Evolutionary conservation across 2,888 invertebrate genomes (phyloP).

Genomic region (Synergus laeviventris): DNA sequence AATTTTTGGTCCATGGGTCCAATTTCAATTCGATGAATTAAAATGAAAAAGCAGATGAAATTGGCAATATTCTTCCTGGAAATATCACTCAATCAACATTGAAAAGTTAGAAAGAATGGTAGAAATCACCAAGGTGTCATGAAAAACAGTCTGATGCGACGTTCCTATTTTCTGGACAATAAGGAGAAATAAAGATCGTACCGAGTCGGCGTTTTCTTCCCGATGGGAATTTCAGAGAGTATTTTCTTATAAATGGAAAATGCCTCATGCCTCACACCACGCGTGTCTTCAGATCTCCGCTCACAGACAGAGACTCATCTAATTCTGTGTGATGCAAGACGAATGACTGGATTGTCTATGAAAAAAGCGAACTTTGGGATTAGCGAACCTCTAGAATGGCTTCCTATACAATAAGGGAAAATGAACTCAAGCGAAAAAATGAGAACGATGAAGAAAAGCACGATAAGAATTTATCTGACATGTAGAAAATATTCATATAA

Average conservation of each 20-base stretch:
- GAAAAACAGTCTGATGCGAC: conserved; percentile 40
- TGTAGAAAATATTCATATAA: neutral
- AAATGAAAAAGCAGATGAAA: neutral
- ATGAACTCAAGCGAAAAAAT: neutral
- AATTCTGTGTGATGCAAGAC: conserved; percentile 64
- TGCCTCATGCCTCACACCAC: conserved; percentile 53
- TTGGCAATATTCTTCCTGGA: neutral
- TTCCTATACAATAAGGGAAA: neutral
- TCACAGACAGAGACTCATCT: conserved; percentile 58
- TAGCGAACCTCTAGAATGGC: conserved; percentile 26
- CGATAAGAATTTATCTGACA: neutral
- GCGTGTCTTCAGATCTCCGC: conserved; percentile 37
- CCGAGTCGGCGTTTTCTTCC: conserved; percentile 44
- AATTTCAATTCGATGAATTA: neutral
- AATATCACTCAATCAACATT: conserved; percentile 29
- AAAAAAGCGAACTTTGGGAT: conserved; percentile 45
- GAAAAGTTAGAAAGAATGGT: conserved; percentile 25
- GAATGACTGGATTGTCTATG: conserved; percentile 56
- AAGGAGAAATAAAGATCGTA: conserved; percentile 53
- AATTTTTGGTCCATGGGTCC: neutral
- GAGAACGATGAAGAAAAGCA: neutral
- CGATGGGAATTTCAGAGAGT: conserved; percentile 60
- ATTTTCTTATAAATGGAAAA: conserved; percentile 72
- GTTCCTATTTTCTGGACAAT: conserved; percentile 54
- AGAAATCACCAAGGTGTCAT: conserved; percentile 32